Conservation (phyloP, 2,113 vertebrate species). For the Plectropomus leopardus region DNA sequence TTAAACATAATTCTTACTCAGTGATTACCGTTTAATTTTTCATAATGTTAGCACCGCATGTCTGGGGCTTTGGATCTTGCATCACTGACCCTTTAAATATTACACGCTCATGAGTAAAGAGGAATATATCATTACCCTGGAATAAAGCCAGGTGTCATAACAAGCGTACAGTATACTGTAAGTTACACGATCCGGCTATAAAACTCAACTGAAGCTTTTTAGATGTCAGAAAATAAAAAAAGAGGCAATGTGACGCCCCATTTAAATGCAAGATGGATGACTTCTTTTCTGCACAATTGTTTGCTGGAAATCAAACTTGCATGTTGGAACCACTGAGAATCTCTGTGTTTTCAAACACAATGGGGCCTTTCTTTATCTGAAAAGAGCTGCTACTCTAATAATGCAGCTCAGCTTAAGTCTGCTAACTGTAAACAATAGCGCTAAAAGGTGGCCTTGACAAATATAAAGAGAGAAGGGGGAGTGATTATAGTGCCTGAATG, state of each 20-base stretch:
- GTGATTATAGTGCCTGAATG: slow-evolving; percentile 52
- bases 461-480: slow-evolving; percentile 51
- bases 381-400: slow-evolving; percentile 64
- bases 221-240: slow-evolving; percentile 38
- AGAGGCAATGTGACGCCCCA: slow-evolving; percentile 4
- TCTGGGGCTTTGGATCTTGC: slow-evolving; percentile 2
- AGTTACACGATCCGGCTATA: slow-evolving; percentile 49
- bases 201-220: slow-evolving; percentile 48
- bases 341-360: slow-evolving; percentile 62
- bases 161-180: slow-evolving; percentile 24
- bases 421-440: slow-evolving; percentile 63
- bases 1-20: slow-evolving; percentile 18
- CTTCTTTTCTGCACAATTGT: slow-evolving; percentile 45
- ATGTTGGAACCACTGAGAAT: slow-evolving; percentile 46
- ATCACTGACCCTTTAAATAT: slow-evolving; percentile 50
- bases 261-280: slow-evolving; percentile 67
- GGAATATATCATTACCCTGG: slow-evolving; percentile 27
- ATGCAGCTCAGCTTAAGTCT: slow-evolving; percentile 61
- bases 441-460: slow-evolving; percentile 61
- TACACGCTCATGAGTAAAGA: slow-evolving; percentile 21
- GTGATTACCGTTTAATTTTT: slow-evolving; percentile 49
- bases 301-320: slow-evolving; percentile 54
- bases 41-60: slow-evolving; percentile 48
- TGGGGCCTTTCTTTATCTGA: slow-evolving; percentile 63
- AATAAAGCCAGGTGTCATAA: slow-evolving; percentile 49